These are phyloP conservation scores for Ctenopoma kingsleyae DNA, from an alignment of 2,797 vertebrate genomes.

Conservation along the genomic window DNA sequence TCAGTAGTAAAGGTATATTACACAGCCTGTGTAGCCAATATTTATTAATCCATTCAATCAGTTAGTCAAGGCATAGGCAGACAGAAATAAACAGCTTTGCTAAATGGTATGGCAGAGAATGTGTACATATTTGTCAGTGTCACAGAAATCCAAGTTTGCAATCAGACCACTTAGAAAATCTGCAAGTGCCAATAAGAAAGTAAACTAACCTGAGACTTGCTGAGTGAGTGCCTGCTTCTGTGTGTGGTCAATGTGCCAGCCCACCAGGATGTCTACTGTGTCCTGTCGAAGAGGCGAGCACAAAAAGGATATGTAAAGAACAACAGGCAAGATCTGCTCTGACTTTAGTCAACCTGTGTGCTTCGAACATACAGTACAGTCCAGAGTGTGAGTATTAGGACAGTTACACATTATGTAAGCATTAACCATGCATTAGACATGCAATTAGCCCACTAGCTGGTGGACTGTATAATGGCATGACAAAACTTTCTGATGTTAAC, in stretches of 20 bases:
- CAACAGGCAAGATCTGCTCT: neutral
- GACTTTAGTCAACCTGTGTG: neutral
- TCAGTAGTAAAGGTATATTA: neutral
- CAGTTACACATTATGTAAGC: neutral
- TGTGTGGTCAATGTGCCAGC: conserved; percentile 99
- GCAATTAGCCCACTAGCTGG: too few relatives aligned
- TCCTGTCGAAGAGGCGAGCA: conserved; percentile 82
- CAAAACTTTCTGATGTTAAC: too few relatives aligned
- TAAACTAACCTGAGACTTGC: conserved; percentile 93
- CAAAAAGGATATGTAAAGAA: neutral
- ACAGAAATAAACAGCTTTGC: neutral
- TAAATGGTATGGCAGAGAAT: neutral
- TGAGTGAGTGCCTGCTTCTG: conserved; percentile 94
- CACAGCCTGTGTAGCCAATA: neutral
- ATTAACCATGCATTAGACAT: too few relatives aligned
- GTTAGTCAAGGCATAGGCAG: neutral
- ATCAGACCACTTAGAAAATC: neutral
- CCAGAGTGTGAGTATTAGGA: neutral
- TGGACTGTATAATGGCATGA: too few relatives aligned
- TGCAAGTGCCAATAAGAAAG: neutral
- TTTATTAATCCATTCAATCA: neutral
- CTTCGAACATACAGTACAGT: neutral
- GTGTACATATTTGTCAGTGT: neutral
- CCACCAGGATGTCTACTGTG: conserved; percentile 98
- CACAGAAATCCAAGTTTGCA: neutral